Evolutionary conservation across 2,888 invertebrate genomes (phyloP).

Genomic region (Tupiocoris notatus): DNA sequence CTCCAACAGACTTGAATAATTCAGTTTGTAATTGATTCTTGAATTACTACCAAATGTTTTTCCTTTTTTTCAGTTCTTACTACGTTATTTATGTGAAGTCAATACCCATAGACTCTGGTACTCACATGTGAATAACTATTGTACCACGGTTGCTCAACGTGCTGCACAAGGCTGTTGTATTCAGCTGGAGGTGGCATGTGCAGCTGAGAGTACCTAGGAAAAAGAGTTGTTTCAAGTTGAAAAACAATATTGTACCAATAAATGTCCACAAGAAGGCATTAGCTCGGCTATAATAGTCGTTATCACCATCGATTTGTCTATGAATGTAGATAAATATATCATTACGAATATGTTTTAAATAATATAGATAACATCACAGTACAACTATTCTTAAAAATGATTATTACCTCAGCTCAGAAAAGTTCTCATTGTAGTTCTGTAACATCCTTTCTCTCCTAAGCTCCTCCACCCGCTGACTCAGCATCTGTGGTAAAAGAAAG

Average conservation of each 20-base stretch:
- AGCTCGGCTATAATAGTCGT: too few relatives aligned
- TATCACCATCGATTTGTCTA: too few relatives aligned
- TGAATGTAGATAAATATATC: too few relatives aligned
- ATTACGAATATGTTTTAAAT: too few relatives aligned
- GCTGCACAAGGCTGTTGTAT: slow-evolving; percentile 42
- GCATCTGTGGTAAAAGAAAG: slow-evolving; percentile 44
- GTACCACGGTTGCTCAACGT: slow-evolving; percentile 45
- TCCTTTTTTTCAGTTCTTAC: too few relatives aligned
- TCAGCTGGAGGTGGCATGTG: slow-evolving; percentile 45
- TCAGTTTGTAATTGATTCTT: too few relatives aligned
- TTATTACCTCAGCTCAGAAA: slow-evolving; percentile 44
- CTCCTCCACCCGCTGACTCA: slow-evolving; percentile 46
- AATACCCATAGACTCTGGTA: neutral
- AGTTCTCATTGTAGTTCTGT: slow-evolving; percentile 47
- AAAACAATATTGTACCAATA: too few relatives aligned
- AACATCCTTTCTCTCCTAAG: slow-evolving; percentile 45
- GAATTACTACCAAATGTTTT: too few relatives aligned
- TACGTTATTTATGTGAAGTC: neutral
- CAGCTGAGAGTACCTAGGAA: slow-evolving; percentile 44
- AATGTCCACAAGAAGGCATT: too few relatives aligned
- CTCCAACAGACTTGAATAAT: too few relatives aligned
- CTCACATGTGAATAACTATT: slow-evolving; percentile 46
- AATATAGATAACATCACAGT: too few relatives aligned
- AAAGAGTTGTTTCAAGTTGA: neutral
- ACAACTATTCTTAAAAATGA: too few relatives aligned